Evolutionary conservation across 2,888 invertebrate genomes (phyloP), one percentile per base, ranked within the genome.

Genomic region (Athalia cordata): DNA sequence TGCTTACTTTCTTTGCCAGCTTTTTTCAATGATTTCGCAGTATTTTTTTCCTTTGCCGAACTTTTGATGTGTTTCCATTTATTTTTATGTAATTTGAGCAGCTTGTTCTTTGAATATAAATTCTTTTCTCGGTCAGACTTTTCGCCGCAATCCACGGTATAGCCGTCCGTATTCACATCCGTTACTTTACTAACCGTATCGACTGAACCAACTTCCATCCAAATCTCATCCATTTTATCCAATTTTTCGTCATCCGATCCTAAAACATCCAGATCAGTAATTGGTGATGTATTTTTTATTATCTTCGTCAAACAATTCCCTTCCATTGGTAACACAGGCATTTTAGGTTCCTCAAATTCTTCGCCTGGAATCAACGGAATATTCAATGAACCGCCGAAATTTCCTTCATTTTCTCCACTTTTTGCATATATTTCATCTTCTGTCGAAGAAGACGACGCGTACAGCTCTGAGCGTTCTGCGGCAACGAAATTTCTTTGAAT

Each of bases 201-300:
- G 8, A 85, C 81, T n/a, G 81, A 81, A 9, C 80, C 77, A 5
- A 87, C 84, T 62, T 86, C 84, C 76, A 83, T 80, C 87, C 88
- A 87, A 43, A 85, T 84, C 47, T 87, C 86, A 61, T 86, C 85
- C 47, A 84, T 84, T 72, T 86, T 85, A n/a, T 84, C 84, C n/a
- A 82, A 77, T 4, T 83, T 83, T 29, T 85, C 86, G 15, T 85
- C 85, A 9, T 84, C 83, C 0, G 84, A 84, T 29, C 85, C 83
- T 5, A 85, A 79, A 29, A 84, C 83, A 61, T 83, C 83, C 0
- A 88, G 74, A 77, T 84, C 83, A 0, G 83, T 84, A 15, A 86
- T 85, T 5, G 86, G 85, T 52, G 84, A 66, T 52, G 84, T 83
- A 29, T 86, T 83, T 68, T 86, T 86, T 7, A 86, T 81, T 2